A percentile compares a stretch with the other conserved stretches of the same genome.
Evolutionary conservation across 2,113 vertebrate genomes (phyloP).

Genomic region (Gymnobelideus leadbeateri): DNA sequence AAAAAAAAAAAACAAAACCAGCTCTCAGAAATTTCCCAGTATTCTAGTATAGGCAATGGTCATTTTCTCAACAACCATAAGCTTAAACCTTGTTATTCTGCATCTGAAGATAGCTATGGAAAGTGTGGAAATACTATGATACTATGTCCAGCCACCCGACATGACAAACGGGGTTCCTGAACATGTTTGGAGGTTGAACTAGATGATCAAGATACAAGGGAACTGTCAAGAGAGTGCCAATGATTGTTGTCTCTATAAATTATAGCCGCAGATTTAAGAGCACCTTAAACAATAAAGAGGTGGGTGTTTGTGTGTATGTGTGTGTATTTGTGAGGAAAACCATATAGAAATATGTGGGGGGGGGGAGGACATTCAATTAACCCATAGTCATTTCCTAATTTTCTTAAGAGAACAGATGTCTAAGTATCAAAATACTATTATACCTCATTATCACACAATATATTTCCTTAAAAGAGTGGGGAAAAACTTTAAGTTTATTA

Average conservation of each 20-base stretch:
- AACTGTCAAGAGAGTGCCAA: background rate
- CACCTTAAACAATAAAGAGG: background rate
- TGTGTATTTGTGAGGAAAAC: background rate
- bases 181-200: background rate
- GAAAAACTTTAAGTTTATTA: too few species aligned
- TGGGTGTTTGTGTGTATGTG: background rate
- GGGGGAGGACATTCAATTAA: background rate
- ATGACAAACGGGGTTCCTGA: background rate
- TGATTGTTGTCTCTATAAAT: background rate
- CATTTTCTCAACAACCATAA: background rate
- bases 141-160: too few species aligned
- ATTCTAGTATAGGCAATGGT: background rate
- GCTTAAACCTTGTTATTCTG: background rate
- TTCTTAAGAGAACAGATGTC: background rate
- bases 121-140: background rate
- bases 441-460: background rate
- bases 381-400: background rate
- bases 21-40: background rate
- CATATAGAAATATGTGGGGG: background rate
- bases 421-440: background rate
- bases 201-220: background rate
- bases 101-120: background rate
- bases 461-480: background rate
- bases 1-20: background rate
- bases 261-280: background rate